A percentile compares a stretch with the other conserved stretches of the same genome.
These are phyloP conservation scores for Gonatopus flavifemur DNA, from an alignment of 1,140 invertebrate genomes.

Conservation along the genomic window DNA sequence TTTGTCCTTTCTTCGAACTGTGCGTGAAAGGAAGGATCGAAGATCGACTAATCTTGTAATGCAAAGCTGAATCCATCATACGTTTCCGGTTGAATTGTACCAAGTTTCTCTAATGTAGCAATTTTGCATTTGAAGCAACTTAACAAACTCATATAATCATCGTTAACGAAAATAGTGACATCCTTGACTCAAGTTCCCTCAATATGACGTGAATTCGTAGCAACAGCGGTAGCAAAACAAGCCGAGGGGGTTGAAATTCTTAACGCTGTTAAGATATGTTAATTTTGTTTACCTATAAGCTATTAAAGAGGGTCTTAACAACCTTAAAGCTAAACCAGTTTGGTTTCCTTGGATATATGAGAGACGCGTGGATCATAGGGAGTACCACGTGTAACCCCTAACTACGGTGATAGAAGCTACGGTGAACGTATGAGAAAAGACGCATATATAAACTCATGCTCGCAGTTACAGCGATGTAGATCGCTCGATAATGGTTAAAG, in stretches of 20 bases:
- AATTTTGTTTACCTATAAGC: slow-evolving; percentile 61
- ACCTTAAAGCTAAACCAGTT: slow-evolving; percentile 59
- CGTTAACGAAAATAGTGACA: too few species aligned
- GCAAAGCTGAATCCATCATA: neutral
- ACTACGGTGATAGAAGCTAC: too few species aligned
- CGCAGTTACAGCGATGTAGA: too few species aligned
- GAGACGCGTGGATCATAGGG: too few species aligned
- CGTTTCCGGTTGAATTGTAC: neutral
- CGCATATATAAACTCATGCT: too few species aligned
- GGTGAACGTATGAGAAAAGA: too few species aligned
- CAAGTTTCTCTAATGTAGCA: slow-evolving; percentile 2
- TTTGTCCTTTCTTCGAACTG: neutral
- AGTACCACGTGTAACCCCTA: too few species aligned
- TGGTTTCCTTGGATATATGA: slow-evolving; percentile 55
- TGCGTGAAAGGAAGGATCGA: neutral
- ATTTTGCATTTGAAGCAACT: slow-evolving; percentile 32
- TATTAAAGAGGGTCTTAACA: slow-evolving; percentile 58
- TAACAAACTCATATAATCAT: slow-evolving; percentile 27
- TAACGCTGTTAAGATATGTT: slow-evolving; percentile 61
- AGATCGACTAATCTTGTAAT: too few species aligned
- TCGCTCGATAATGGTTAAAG: too few species aligned
- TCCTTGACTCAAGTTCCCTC: slow-evolving; percentile 19
- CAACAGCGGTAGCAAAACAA: slow-evolving; percentile 26
- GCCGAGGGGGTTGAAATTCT: slow-evolving; percentile 52
- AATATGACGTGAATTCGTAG: slow-evolving; percentile 15